A percentile compares a stretch with the other conserved stretches of the same genome.
Evolutionary conservation across 2,888 invertebrate species (phyloP).

Genomic region (Leptothorax acervorum): DNA sequence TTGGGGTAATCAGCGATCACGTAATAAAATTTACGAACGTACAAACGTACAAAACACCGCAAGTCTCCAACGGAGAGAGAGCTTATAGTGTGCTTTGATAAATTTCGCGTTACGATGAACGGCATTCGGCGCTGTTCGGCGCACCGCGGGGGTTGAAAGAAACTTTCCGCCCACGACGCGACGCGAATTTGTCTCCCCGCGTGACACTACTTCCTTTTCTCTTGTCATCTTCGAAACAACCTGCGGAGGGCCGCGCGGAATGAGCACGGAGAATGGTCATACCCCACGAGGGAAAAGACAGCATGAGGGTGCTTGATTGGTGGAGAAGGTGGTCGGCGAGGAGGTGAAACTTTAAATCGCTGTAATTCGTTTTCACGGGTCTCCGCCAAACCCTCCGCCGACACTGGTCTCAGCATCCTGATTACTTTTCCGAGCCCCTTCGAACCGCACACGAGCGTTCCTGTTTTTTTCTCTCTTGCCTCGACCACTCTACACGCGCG

Average conservation of each 20-base stretch:
- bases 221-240: conserved; percentile 53
- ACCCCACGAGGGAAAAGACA: conserved; percentile 32
- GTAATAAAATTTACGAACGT: not conserved
- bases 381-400: conserved; percentile 40
- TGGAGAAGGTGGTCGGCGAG: not conserved
- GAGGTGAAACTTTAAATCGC: conserved; percentile 72
- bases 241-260: conserved; percentile 32
- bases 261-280: conserved; percentile 35
- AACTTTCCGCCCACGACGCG: conserved; percentile 32
- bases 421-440: conserved; percentile 59
- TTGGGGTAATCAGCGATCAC: not conserved
- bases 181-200: conserved; percentile 45
- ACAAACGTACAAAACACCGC: not conserved
- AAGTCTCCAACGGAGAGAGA: not conserved
- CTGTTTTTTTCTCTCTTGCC: conserved; percentile 16
- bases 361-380: conserved; percentile 76
- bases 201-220: conserved; percentile 41
- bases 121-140: conserved; percentile 2
- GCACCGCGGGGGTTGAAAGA: conserved; percentile 41
- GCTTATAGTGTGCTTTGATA: conserved; percentile 20
- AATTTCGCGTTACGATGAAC: conserved; percentile 19
- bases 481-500: conserved; percentile 10
- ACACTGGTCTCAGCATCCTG: conserved; percentile 52
- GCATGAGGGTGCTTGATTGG: conserved; percentile 14
- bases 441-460: conserved; percentile 19